Evolutionary conservation across 2,113 vertebrate genomes (phyloP).

Genomic region (Cyanoramphus novaezelandiae): DNA sequence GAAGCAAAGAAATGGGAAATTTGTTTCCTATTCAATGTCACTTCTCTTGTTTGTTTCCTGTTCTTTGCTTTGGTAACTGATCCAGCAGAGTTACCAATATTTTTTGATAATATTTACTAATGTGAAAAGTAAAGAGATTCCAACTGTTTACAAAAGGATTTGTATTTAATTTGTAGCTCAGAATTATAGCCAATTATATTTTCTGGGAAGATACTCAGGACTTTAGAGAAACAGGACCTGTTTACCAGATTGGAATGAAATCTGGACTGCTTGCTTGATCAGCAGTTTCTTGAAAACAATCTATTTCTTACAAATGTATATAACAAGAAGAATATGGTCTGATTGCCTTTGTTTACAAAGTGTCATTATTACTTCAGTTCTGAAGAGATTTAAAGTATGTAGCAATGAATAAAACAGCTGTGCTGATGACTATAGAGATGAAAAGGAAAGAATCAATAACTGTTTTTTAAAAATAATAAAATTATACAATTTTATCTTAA

Average conservation of each 20-base stretch:
- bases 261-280: not conserved
- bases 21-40: slow-evolving; percentile 8
- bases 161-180: not conserved
- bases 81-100: not conserved
- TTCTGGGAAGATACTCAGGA: not conserved
- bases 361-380: not conserved
- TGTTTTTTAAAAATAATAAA: not conserved
- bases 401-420: not conserved
- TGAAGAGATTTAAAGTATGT: not conserved
- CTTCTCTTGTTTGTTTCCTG: not conserved
- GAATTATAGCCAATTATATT: not conserved
- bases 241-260: not conserved
- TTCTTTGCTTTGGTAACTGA: not conserved
- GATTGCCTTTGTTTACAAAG: not conserved
- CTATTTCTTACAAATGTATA: not conserved
- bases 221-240: not conserved
- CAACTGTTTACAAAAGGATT: not conserved
- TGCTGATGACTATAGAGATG: not conserved
- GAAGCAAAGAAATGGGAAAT: slow-evolving; percentile 1
- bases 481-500: not conserved
- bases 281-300: not conserved
- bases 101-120: not conserved
- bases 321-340: not conserved
- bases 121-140: not conserved
- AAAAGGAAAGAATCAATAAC: not conserved